Evolutionary conservation across 2,888 invertebrate species (phyloP).

Genomic region (Abrostola triplasia): DNA sequence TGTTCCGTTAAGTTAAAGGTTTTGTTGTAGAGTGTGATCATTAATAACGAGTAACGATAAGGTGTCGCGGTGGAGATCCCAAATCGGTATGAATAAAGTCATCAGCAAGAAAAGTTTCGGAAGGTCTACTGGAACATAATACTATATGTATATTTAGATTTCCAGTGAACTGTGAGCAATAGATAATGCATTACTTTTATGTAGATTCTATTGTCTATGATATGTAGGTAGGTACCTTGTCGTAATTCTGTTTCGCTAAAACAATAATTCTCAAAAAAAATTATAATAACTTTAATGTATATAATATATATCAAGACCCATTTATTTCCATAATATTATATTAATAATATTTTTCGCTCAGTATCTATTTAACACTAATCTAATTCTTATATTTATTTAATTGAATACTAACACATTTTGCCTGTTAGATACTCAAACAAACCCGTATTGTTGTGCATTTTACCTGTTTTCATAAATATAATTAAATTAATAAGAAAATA

Average conservation of each 20-base stretch:
- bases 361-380: not conserved
- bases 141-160: not conserved
- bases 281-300: no score
- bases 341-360: no score
- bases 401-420: not conserved
- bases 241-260: no score
- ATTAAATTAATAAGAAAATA: not conserved
- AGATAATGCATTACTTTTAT: no score
- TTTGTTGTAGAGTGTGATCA: slow-evolving; percentile 27
- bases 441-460: no score
- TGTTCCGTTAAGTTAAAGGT: slow-evolving; percentile 17
- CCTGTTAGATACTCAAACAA: no score
- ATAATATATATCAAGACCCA: no score
- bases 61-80: slow-evolving; percentile 44
- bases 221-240: no score
- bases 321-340: no score
- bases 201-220: no score
- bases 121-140: slow-evolving; percentile 6
- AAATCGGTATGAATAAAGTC: slow-evolving; percentile 44
- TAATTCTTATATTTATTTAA: not conserved
- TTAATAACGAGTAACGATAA: slow-evolving; percentile 53
- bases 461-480: not conserved
- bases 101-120: slow-evolving; percentile 5
- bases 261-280: no score
- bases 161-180: no score